A percentile compares a stretch with the other conserved stretches of the same genome.
Conservation (phyloP, 2,113 vertebrate genomes). For the Psettodes erumei region DNA sequence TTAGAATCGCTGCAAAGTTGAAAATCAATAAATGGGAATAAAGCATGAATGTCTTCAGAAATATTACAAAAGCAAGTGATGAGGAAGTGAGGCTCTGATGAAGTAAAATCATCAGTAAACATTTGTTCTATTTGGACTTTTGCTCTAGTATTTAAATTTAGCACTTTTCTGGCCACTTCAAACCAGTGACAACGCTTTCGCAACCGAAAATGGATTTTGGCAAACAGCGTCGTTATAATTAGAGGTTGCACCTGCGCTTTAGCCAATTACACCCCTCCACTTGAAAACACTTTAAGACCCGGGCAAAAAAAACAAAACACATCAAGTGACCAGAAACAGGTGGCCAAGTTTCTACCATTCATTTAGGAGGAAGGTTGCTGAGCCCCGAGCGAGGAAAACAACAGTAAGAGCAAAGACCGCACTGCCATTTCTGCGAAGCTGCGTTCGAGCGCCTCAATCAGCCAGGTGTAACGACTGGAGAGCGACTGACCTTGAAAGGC, state of each 20-base stretch:
- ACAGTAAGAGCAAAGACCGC: constrained; percentile 7
- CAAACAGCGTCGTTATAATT: constrained; percentile 44
- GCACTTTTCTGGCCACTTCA: not conserved
- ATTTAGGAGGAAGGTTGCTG: not conserved
- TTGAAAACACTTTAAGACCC: no score
- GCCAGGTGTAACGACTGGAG: constrained; percentile 49
- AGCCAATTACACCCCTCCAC: constrained; percentile 53
- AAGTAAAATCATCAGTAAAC: not conserved
- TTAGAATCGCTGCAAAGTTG: no score
- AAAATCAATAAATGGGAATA: no score
- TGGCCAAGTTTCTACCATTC: constrained; percentile 10
- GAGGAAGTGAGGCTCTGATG: not conserved
- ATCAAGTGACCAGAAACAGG: not conserved
- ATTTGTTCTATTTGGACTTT: constrained; percentile 21
- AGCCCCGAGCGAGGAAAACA: constrained; percentile 21
- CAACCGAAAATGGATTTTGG: constrained; percentile 31
- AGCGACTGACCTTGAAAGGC: constrained; percentile 60
- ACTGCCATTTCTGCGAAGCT: constrained; percentile 28
- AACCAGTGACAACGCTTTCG: constrained; percentile 15
- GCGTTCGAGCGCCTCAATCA: constrained; percentile 54
- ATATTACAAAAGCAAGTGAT: no score
- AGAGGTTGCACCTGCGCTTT: constrained; percentile 59
- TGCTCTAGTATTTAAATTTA: constrained; percentile 19
- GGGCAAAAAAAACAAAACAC: constrained; percentile 49
- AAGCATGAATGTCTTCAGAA: no score